phyloP scores from a whole-genome alignment of 2,797 vertebrate genomes.

The Enteromius unitaeniatus region DNA sequence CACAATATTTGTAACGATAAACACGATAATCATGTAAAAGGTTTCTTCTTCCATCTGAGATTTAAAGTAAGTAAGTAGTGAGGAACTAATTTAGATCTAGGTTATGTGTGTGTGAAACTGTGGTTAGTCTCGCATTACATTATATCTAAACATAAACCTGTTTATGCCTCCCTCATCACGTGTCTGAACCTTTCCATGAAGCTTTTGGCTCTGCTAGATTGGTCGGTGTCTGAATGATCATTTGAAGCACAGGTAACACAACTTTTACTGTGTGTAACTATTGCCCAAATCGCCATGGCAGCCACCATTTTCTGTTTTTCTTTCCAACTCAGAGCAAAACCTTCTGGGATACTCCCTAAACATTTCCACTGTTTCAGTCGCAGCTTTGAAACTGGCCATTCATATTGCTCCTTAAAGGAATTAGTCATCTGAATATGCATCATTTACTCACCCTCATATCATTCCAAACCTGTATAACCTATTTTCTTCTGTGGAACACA shows the following conservation, averaged over 20 bases:
- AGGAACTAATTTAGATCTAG: constrained; percentile 13
- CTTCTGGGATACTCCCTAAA: constrained; percentile 32
- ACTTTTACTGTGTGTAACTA: constrained; percentile 21
- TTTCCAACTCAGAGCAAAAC: constrained; percentile 45
- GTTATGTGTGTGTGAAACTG: constrained; percentile 12
- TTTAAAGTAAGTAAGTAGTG: background rate
- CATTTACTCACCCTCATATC: background rate
- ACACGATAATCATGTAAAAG: background rate
- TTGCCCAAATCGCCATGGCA: constrained; percentile 34
- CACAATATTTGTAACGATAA: constrained; percentile 8
- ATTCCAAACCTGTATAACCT: too few species aligned
- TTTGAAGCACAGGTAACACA: constrained; percentile 32
- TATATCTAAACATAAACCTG: constrained; percentile 44
- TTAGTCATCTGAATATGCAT: background rate
- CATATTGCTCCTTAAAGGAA: constrained; percentile 13
- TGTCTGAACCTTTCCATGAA: constrained; percentile 37
- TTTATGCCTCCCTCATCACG: constrained; percentile 8
- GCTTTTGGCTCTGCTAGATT: constrained; percentile 14
- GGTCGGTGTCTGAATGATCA: constrained; percentile 23
- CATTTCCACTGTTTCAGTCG: constrained; percentile 40
- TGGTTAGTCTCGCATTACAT: constrained; percentile 29
- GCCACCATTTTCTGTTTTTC: constrained; percentile 51
- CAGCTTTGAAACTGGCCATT: constrained; percentile 23
- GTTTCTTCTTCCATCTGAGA: background rate
- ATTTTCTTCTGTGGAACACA: background rate